Percentiles rank a stretch among this genome's conserved stretches.
Evolutionary conservation across 2,113 vertebrate species (phyloP).

Genomic region (pig (Sus scrofa)): DNA sequence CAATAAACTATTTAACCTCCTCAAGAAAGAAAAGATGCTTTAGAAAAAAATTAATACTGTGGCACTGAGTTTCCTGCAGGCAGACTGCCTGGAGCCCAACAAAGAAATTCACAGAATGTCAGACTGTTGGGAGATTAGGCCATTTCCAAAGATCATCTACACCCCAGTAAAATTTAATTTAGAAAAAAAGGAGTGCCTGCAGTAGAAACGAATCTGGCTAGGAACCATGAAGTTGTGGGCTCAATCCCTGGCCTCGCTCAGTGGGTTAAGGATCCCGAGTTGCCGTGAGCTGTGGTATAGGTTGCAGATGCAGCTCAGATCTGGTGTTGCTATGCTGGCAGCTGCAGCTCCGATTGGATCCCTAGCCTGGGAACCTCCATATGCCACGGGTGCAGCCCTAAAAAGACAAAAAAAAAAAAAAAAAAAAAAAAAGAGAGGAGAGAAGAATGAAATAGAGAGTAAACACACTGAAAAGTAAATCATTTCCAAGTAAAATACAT

Average conservation of each 20-base stretch:
- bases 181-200: no score
- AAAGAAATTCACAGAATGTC: conserved; percentile 11
- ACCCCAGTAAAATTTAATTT: no score
- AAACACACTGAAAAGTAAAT: background rate
- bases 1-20: conserved; percentile 49
- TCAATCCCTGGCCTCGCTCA: no score
- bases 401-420: background rate
- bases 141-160: background rate
- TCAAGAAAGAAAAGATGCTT: conserved; percentile 51
- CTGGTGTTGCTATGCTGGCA: no score
- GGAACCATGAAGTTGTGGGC: no score
- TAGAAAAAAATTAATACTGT: conserved; percentile 1
- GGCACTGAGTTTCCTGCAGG: conserved; percentile 51
- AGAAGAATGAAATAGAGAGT: background rate
- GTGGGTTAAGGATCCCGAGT: no score
- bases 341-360: no score
- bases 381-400: no score
- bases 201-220: no score
- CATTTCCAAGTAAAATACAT: background rate
- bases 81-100: conserved; percentile 55
- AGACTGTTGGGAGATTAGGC: background rate
- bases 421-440: background rate
- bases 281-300: no score
- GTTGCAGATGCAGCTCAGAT: no score
- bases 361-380: no score